A percentile compares a stretch with the other conserved stretches of the same genome.
Evolutionary conservation across 2,797 vertebrate genomes (phyloP).

Genomic region (Pseudotriccus pelzelni): DNA sequence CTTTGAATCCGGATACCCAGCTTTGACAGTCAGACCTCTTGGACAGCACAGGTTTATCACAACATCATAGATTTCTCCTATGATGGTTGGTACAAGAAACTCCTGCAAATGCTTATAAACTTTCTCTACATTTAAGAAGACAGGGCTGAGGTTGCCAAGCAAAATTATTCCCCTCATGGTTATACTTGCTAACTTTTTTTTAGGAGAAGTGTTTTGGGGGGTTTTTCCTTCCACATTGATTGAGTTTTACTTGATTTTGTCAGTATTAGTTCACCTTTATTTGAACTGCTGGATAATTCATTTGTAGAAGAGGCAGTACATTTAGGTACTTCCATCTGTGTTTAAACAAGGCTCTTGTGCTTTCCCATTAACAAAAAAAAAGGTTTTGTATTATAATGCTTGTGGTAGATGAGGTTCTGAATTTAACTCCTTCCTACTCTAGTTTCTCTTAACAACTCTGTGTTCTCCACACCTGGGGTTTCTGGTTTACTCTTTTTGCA

Average conservation of each 20-base stretch:
- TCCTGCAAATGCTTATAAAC: neutral
- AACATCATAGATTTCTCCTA: neutral
- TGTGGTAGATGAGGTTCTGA: slow-evolving; percentile 60
- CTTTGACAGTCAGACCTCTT: neutral
- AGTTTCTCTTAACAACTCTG: slow-evolving; percentile 53
- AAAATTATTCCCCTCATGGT: neutral
- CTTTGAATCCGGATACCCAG: neutral
- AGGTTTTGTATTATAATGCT: slow-evolving; percentile 38
- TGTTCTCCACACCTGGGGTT: slow-evolving; percentile 63
- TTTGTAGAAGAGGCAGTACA: slow-evolving; percentile 59
- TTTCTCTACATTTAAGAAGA: neutral
- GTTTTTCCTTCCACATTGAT: slow-evolving; percentile 1
- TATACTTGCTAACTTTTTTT: neutral
- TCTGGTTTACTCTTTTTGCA: slow-evolving; percentile 67
- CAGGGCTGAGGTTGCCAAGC: neutral
- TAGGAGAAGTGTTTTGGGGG: neutral
- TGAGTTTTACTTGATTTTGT: slow-evolving; percentile 48
- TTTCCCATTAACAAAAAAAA: slow-evolving; percentile 12
- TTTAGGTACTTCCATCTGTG: slow-evolving; percentile 68
- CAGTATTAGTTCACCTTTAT: slow-evolving; percentile 54
- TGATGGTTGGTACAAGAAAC: neutral
- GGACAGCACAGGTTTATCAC: neutral
- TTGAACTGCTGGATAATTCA: slow-evolving; percentile 64
- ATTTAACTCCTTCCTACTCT: slow-evolving; percentile 63
- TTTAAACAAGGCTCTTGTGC: slow-evolving; percentile 60